Base-by-base conservation (phyloP, 2,888 invertebrate genomes). In the Leucophora obtusa region DNA sequence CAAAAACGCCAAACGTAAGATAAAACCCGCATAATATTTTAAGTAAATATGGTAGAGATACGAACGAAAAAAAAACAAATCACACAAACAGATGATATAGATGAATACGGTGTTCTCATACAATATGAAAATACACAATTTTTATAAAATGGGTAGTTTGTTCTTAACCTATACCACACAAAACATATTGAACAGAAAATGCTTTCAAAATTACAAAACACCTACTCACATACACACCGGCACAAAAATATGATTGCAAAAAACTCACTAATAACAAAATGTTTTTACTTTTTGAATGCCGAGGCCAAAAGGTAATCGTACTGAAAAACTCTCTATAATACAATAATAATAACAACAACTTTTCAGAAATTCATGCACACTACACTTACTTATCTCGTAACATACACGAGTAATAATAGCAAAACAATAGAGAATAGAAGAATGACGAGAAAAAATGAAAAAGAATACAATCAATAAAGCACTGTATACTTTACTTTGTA, bases 91-190 rank as follows among this genome's bases (percentile, higher is more conserved):
- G 56, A 28, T 56, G 33, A 54, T 54, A 14, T 60, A 28, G 66
- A 75, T 70, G 62, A 63, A 63, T 56, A 69, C 47, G 62, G 6
- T 28, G 28, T 38, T 38, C 38, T 38, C 43, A 6, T n/a, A 24
- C 53, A 21, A 53, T 24, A 21, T 21, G 21, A 62, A 53, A 43
- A 56, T 47, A 47, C 1, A 47, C 1, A 47, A 47, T 47, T 47
- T n/a, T 47, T 65, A 51, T 24, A 51, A n/a, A 43, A 43, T 71
- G 63, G 75, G 82, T 76, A 73, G 78, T 79, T 71, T 53, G 82
- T 83, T 82, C 84, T 82, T 83, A 83, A 84, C 83, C 83, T 84
- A 83, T 82, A 83, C 83, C 84, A 83, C 82, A 76, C 79, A 65
- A 82, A 75, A 79, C 75, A 62, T 82, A 81, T 79, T 73, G 78